Evolutionary conservation across 1,140 invertebrate species (phyloP), one percentile per base, ranked within the genome.

Genomic region (Listronotus bonariensis): DNA sequence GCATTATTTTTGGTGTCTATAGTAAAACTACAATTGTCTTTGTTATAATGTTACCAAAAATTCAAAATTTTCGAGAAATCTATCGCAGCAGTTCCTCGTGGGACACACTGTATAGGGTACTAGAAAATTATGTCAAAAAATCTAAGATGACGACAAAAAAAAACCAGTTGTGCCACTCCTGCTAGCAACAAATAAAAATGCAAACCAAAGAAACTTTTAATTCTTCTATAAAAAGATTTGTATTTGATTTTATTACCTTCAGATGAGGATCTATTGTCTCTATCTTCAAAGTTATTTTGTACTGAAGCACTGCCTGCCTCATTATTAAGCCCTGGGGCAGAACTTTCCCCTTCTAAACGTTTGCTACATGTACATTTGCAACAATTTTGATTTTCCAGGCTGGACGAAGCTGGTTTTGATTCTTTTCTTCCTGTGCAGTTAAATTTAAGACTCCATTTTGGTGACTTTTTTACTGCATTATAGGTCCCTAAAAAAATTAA

Each of bases 331-430:
- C 3, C 8, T 2, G 34, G 11, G 3, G 8, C 34, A 5, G 46
- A 31, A 49, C 11, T 38, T 38, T 81, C 79, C 63, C 84, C 82
- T 18, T 85, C 83, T 0, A 84, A 86, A 62, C 83, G 78, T 61
- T 82, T 78, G 68, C 86, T 87, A 36, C 85, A 83, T 8, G 85
- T 87, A 69, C 86, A 88, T 55, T 86, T 81, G 70, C 86, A 88
- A 69, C 85, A 77, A 77, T 79, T 73, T 79, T 74, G 66, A 80
- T 79, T 74, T 71, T 67, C 69, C 78, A 80, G 51, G 76, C 78
- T 72, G 79, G 80, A 69, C 78, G 79, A 17, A 14, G 31, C 11
- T 75, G 79, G 59, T 80, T 85, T 75, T 78, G 82, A 9, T 79
- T 85, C 84, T 42, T 81, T 83, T 53, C 85, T 84, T 4, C 82